Conservation (phyloP, 2,113 vertebrate species). For the Varanus salvator region DNA sequence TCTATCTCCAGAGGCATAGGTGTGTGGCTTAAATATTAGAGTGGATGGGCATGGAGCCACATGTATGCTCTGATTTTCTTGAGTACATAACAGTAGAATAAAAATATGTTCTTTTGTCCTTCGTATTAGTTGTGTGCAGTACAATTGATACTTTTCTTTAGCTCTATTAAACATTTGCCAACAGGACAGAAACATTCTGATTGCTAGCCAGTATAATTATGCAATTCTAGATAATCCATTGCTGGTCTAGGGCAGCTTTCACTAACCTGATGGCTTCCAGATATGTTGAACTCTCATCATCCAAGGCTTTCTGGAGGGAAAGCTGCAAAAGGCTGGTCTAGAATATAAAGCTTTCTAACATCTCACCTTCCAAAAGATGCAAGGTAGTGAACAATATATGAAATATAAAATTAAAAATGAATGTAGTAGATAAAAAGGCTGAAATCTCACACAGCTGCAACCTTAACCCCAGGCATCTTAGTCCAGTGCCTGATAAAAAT, state of each 20-base stretch:
- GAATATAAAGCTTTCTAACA: background rate
- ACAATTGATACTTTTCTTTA: conserved; percentile 16
- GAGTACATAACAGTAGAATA: conserved; percentile 42
- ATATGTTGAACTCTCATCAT: background rate
- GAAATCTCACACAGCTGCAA: background rate
- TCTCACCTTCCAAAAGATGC: background rate
- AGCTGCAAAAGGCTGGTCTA: background rate
- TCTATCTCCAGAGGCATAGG: conserved; percentile 73
- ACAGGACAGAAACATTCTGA: background rate
- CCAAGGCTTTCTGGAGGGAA: too few relatives aligned
- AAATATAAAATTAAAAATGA: background rate
- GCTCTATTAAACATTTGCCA: background rate
- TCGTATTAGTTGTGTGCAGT: conserved; percentile 29
- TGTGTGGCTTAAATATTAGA: conserved; percentile 63
- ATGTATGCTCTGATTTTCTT: conserved; percentile 24
- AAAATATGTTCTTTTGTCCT: conserved; percentile 46
- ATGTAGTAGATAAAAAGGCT: background rate
- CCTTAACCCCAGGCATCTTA: background rate
- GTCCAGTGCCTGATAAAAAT: background rate
- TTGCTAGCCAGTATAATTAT: background rate
- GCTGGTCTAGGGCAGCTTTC: background rate
- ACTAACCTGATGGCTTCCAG: background rate
- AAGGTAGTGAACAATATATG: background rate
- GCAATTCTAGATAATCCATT: background rate
- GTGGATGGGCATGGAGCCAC: conserved; percentile 63